A percentile compares a stretch with the other conserved stretches of the same genome.
These are phyloP conservation scores for Drosophila testacea DNA, from an alignment of 2,888 invertebrate species.

Conservation along the genomic window DNA sequence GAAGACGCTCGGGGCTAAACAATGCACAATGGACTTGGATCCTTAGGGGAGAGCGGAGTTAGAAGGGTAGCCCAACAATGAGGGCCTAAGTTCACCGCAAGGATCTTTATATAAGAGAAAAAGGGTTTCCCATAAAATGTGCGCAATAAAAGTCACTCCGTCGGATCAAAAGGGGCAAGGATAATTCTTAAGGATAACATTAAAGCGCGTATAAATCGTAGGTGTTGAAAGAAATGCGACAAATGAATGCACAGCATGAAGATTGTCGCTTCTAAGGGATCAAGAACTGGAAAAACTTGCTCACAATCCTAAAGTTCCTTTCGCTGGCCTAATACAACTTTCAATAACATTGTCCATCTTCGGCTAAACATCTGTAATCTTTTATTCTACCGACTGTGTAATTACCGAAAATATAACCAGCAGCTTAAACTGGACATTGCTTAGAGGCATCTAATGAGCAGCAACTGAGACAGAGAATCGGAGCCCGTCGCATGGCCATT, in stretches of 20 bases:
- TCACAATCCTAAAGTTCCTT: not conserved
- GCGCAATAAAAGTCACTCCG: slow-evolving; percentile 56
- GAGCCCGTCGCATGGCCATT: slow-evolving; percentile 46
- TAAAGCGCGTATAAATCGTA: slow-evolving; percentile 50
- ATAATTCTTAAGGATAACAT: slow-evolving; percentile 29
- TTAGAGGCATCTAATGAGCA: slow-evolving; percentile 47
- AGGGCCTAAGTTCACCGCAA: slow-evolving; percentile 59
- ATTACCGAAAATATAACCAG: slow-evolving; percentile 37
- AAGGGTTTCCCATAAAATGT: slow-evolving; percentile 38
- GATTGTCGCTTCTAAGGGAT: not conserved
- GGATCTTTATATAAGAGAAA: slow-evolving; percentile 33
- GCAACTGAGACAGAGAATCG: slow-evolving; percentile 3
- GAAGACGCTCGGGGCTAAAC: slow-evolving; percentile 32
- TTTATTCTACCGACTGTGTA: slow-evolving; percentile 28
- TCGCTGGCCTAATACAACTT: not conserved
- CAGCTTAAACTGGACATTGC: slow-evolving; percentile 13
- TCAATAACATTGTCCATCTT: not conserved
- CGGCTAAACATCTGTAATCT: slow-evolving; percentile 20
- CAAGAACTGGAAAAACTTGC: not conserved
- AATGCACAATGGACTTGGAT: slow-evolving; percentile 26
- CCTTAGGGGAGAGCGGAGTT: not conserved
- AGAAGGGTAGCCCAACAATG: slow-evolving; percentile 43
- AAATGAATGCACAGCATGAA: slow-evolving; percentile 31
- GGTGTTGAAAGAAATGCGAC: slow-evolving; percentile 61
- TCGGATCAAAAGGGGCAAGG: slow-evolving; percentile 24